These are phyloP conservation scores for Tachyglossus aculeatus DNA, from an alignment of 2,797 vertebrate genomes.

Conservation along the genomic window DNA sequence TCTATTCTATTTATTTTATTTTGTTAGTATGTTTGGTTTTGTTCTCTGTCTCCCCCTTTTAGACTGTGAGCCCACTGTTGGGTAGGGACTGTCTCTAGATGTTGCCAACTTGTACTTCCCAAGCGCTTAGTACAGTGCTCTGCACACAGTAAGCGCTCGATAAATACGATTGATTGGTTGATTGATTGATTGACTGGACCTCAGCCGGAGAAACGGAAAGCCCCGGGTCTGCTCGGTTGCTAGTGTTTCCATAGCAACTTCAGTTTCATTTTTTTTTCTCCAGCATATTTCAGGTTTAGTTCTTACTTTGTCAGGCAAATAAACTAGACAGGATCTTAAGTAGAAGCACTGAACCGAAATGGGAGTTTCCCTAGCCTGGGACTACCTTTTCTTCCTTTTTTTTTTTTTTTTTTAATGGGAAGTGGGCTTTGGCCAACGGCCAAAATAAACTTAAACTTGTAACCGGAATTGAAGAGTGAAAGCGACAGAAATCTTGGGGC, in stretches of 20 bases:
- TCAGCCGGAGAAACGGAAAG: conserved; percentile 28
- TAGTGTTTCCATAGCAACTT: conserved; percentile 3
- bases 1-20: too few relatives aligned
- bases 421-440: conserved; percentile 21
- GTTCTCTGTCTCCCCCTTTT: too few relatives aligned
- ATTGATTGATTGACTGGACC: too few relatives aligned
- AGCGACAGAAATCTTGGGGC: not conserved
- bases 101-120: too few relatives aligned
- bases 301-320: conserved; percentile 17
- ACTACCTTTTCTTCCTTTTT: not conserved
- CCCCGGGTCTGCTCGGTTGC: conserved; percentile 3
- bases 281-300: conserved; percentile 21
- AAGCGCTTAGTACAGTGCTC: too few relatives aligned
- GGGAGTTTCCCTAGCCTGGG: conserved; percentile 7
- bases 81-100: too few relatives aligned
- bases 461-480: not conserved
- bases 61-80: too few relatives aligned
- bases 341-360: conserved; percentile 2
- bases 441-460: not conserved
- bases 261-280: conserved; percentile 24
- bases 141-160: too few relatives aligned
- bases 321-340: not conserved
- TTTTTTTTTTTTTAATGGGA: conserved; percentile 21
- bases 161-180: too few relatives aligned
- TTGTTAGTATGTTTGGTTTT: too few relatives aligned